Percentiles rank a stretch among this genome's conserved stretches.
phyloP scores from a whole-genome alignment of 2,797 vertebrate genomes.

The Thamnophis elegans region DNA sequence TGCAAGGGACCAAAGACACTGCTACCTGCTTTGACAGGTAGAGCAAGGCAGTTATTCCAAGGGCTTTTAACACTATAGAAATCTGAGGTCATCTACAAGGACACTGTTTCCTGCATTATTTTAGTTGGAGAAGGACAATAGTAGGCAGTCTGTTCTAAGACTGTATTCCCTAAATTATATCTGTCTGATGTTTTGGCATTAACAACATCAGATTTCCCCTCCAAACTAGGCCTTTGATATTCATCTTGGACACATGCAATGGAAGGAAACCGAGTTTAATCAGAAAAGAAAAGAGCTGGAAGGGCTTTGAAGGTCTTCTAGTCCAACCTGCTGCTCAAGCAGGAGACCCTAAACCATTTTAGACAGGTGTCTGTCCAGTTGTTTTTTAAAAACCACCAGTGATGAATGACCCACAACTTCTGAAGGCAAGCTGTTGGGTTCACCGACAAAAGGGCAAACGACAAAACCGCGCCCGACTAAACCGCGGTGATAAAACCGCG shows the following conservation, averaged over 20 bases:
- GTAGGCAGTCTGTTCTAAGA: neutral
- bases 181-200: neutral
- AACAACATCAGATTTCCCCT: neutral
- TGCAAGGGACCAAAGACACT: neutral
- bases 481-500: too few species aligned
- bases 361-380: too few species aligned
- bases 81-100: neutral
- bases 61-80: neutral
- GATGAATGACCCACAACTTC: too few species aligned
- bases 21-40: neutral
- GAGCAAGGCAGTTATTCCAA: neutral
- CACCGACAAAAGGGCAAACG: too few species aligned
- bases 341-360: too few species aligned
- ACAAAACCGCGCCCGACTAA: too few species aligned
- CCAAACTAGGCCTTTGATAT: neutral
- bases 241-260: neutral
- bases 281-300: too few species aligned
- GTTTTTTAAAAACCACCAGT: too few species aligned
- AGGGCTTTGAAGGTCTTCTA: too few species aligned
- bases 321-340: too few species aligned
- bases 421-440: too few species aligned
- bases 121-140: neutral
- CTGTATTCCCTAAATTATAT: neutral
- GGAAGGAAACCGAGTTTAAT: neutral
- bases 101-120: neutral